Evolutionary conservation across 2,113 vertebrate species (phyloP), one percentile per base, ranked within the genome.

Genomic region (Sarotherodon lohbergeri): DNA sequence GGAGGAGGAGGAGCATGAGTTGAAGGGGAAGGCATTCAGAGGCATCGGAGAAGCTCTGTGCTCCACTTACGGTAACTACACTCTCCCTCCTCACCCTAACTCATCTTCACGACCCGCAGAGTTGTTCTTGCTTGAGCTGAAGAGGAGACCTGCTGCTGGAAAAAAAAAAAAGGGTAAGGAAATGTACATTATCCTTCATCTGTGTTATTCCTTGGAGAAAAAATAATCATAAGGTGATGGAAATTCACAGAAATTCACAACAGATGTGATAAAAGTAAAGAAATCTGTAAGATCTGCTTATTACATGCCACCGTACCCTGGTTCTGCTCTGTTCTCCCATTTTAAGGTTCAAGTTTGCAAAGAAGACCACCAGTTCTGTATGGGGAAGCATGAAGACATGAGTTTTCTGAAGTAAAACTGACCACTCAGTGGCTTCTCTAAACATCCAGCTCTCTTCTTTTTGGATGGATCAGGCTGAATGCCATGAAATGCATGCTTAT

Each of bases 1-100:
- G 89, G 95, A 95, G 95, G 94, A 94, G 94, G 95, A 93, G 93
- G 90, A 95, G 94, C 93, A 94, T 95, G 91, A 93, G 93, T 94
- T 95, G 88, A 90, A 86, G 85, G 89, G 94, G 85, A 91, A 84
- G 90, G 89, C 87, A 93, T 86, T 83, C 91, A 85, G 90, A 94
- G 89, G 94, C 90, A 94, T 93, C 93, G 88, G 92, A 93, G 90
- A 89, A 88, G 93, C 94, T 87, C 89, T 89, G 80, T 91, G 90
- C 93, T 93, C 86, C 88, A 85, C 92, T 94, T 90, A 94, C 86
- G 36, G 91, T 91, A 90, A 94, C 93, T 84, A 89, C 85, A 83
- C 88, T 93, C 89, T 94, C 91, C 89, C 87, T 93, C 88, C 73
- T 92, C 89, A 92, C 92, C 93, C 85, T 84, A 89, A 92, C 87